These are phyloP conservation scores for Rhagophthalmus giganteus DNA, from an alignment of 2,888 invertebrate species.

Conservation along the genomic window DNA sequence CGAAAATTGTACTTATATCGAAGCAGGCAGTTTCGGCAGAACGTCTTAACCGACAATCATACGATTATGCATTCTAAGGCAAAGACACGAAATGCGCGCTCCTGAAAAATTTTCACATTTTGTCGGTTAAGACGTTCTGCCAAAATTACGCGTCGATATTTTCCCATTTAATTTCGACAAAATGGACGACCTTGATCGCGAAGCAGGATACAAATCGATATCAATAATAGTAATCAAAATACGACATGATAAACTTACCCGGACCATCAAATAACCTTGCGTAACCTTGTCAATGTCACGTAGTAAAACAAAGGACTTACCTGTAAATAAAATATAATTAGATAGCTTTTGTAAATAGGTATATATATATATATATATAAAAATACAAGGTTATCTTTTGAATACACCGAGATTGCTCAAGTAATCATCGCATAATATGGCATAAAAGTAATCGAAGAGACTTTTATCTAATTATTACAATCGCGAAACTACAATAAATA, in stretches of 20 bases:
- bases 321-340: conserved; percentile 41
- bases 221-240: conserved; percentile 28
- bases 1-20: too few species aligned
- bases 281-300: conserved; percentile 36
- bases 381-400: conserved; percentile 27
- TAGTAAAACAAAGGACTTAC: conserved; percentile 40
- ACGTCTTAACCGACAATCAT: too few species aligned
- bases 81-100: too few species aligned
- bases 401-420: conserved; percentile 12
- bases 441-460: conserved; percentile 13
- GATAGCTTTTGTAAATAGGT: conserved; percentile 24
- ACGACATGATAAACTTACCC: conserved; percentile 30
- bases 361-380: conserved; percentile 14
- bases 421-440: background rate
- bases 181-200: conserved; percentile 16
- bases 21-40: too few species aligned
- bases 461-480: conserved; percentile 22
- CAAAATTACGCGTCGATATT: too few species aligned
- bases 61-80: conserved; percentile 12
- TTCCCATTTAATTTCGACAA: too few species aligned
- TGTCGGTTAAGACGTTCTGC: too few species aligned
- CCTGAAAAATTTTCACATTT: too few species aligned
- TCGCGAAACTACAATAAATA: conserved; percentile 17
- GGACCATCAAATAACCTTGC: conserved; percentile 32
- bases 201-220: conserved; percentile 27